Evolutionary conservation across 2,797 vertebrate genomes (phyloP).

Genomic region (Microchirus variegatus): DNA sequence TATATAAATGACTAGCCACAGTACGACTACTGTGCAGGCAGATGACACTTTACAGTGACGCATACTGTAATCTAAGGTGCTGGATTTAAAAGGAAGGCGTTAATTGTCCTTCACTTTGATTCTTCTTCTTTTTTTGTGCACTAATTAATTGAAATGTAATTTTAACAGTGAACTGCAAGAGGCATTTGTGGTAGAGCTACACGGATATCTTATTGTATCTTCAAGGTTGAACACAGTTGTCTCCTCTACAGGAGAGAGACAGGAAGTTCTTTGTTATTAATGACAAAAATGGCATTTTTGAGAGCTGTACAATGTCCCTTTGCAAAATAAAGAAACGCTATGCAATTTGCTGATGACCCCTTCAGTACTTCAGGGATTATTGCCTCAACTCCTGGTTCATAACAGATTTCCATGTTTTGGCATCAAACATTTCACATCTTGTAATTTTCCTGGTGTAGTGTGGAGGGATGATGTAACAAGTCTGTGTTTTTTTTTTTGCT

Average conservation of each 20-base stretch:
- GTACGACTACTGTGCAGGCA: conserved; percentile 4
- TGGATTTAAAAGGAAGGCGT: background rate
- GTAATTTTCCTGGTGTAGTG: conserved; percentile 35
- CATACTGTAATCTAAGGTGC: background rate
- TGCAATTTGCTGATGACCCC: conserved; percentile 6
- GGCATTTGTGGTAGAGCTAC: too few species aligned
- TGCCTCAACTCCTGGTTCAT: conserved; percentile 14
- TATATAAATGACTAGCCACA: background rate
- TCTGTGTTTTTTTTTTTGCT: conserved; percentile 15
- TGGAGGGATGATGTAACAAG: conserved; percentile 12
- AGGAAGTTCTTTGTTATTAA: background rate
- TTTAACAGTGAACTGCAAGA: too few species aligned
- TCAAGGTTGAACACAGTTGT: conserved; percentile 8
- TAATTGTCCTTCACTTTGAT: conserved; percentile 10
- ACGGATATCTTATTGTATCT: background rate
- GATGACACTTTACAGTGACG: background rate
- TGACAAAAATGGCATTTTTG: background rate
- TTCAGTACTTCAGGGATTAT: conserved; percentile 24
- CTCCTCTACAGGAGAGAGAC: background rate
- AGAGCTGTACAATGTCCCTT: background rate
- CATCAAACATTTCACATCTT: conserved; percentile 20
- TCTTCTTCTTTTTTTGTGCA: background rate
- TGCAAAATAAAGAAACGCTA: background rate
- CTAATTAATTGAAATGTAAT: conserved; percentile 1
- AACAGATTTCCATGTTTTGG: conserved; percentile 33